Evolutionary conservation across 2,113 vertebrate genomes (phyloP).

Genomic region (Nibea coibor): DNA sequence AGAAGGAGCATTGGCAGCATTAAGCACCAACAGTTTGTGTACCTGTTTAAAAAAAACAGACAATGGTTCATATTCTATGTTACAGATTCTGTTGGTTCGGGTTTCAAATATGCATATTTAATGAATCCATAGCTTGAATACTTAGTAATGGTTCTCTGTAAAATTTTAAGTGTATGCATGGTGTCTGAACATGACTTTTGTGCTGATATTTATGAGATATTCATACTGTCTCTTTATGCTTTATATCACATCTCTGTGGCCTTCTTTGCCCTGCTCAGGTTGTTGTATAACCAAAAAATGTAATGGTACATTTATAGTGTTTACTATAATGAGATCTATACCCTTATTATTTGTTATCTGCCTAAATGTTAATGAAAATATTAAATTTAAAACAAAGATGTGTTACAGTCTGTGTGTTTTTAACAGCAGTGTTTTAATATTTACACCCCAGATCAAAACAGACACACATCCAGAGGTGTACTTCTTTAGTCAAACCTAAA

Average conservation of each 20-base stretch:
- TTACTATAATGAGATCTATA: not conserved
- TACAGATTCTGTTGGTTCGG: not conserved
- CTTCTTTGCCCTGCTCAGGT: not conserved
- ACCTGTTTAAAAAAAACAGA: not conserved
- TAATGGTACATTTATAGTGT: not conserved
- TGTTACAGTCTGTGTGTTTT: not conserved
- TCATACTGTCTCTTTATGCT: not conserved
- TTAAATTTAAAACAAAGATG: not conserved
- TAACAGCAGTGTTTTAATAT: not conserved
- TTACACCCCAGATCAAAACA: not conserved
- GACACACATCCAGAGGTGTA: not conserved
- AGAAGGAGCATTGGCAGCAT: not conserved
- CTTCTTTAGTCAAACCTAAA: not conserved
- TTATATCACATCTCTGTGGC: not conserved
- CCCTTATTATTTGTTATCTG: not conserved
- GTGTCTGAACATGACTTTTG: not conserved
- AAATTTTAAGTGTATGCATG: not conserved
- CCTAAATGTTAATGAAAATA: not conserved
- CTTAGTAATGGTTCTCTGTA: not conserved
- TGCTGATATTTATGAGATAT: not conserved
- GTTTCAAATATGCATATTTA: not conserved
- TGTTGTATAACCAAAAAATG: not conserved
- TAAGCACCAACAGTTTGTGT: conserved; percentile 15
- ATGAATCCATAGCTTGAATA: not conserved
- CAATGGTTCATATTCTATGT: not conserved